Evolutionary conservation across 2,797 vertebrate genomes (phyloP).

Genomic region (Leucoraja ocellata): DNA sequence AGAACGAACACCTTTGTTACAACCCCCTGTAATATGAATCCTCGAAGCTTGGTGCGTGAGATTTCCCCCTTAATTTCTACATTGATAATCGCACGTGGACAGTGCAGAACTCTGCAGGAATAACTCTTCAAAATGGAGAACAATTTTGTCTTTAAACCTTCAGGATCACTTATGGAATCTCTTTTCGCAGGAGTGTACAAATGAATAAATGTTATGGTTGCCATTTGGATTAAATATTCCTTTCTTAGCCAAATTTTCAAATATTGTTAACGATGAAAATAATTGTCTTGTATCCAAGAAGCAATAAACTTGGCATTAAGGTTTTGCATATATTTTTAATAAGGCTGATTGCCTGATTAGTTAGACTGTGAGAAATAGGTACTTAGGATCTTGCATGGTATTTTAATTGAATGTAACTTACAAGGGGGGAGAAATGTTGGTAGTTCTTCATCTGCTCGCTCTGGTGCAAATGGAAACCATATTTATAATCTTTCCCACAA

Average conservation of each 20-base stretch:
- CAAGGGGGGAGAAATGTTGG: not conserved
- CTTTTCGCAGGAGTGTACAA: not conserved
- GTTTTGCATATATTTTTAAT: not conserved
- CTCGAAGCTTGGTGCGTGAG: not conserved
- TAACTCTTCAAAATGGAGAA: slow-evolving; percentile 18
- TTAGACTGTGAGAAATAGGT: not conserved
- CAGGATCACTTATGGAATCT: not conserved
- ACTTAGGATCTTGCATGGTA: not conserved
- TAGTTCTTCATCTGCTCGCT: not conserved
- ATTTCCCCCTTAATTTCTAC: not conserved
- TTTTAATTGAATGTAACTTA: not conserved
- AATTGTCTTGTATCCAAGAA: not conserved
- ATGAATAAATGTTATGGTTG: not conserved
- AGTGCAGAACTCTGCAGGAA: not conserved
- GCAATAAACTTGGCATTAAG: not conserved
- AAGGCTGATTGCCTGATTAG: not conserved
- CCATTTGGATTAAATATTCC: not conserved
- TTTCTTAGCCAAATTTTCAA: not conserved
- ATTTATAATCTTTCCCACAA: not conserved
- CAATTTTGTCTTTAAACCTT: not conserved
- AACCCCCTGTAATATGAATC: not conserved
- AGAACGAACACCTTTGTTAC: slow-evolving; percentile 26
- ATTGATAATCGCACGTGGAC: not conserved
- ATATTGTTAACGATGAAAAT: not conserved
- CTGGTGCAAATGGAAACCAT: not conserved